Percentiles rank a stretch among this genome's conserved stretches.
phyloP scores from a whole-genome alignment of 2,113 vertebrate species.

The Chaetops frenatus region DNA sequence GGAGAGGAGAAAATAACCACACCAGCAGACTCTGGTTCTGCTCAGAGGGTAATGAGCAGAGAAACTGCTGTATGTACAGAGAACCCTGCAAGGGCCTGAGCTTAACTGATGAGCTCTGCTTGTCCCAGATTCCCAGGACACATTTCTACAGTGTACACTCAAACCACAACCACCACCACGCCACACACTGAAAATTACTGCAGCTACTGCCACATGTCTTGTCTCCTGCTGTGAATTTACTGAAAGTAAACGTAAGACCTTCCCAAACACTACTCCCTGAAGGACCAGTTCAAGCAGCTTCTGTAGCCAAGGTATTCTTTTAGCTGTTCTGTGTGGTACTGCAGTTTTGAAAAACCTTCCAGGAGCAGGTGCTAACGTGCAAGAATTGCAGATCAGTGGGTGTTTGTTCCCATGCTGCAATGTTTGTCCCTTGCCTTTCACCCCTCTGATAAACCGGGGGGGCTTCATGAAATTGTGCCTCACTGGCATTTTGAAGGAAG shows the following conservation, averaged over 20 bases:
- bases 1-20: not conserved
- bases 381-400: not conserved
- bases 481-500: not conserved
- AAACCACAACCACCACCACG: not conserved
- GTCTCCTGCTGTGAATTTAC: not conserved
- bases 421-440: not conserved
- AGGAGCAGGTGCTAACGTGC: not conserved
- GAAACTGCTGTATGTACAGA: not conserved
- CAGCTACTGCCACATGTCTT: not conserved
- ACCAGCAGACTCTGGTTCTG: not conserved
- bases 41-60: not conserved
- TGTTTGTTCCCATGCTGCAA: not conserved
- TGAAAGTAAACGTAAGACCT: not conserved
- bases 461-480: not conserved
- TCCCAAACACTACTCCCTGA: not conserved
- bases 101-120: not conserved
- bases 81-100: not conserved
- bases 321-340: not conserved
- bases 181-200: not conserved
- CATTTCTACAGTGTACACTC: not conserved
- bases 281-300: not conserved
- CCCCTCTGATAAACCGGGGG: not conserved
- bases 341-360: not conserved
- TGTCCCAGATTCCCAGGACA: not conserved
- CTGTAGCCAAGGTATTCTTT: not conserved